Conservation (phyloP, 2,797 vertebrate species). For the Smutsia temminckii region DNA sequence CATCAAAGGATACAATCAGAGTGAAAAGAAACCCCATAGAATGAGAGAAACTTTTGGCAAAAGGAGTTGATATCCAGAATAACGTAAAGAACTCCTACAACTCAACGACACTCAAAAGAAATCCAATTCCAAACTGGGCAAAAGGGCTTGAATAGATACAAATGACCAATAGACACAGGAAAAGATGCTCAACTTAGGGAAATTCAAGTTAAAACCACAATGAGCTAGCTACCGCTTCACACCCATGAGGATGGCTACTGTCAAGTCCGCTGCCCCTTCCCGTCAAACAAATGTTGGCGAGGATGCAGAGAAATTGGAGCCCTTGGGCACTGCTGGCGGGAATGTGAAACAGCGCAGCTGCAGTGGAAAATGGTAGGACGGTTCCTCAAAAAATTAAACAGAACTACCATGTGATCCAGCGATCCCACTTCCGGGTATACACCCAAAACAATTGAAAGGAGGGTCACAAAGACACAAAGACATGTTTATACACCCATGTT, state of each 20-base stretch:
- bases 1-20: neutral
- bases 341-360: neutral
- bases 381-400: neutral
- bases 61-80: neutral
- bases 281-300: neutral
- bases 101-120: neutral
- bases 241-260: too few species aligned
- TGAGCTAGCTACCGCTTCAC: neutral
- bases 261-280: neutral
- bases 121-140: neutral
- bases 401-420: neutral
- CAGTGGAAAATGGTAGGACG: fast-evolving
- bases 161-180: neutral
- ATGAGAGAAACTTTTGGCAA: neutral
- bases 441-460: neutral
- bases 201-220: neutral
- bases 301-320: neutral
- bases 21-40: neutral
- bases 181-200: neutral
- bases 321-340: neutral
- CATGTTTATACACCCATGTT: too few species aligned
- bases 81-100: neutral
- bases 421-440: too few species aligned
- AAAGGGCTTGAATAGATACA: neutral
- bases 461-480: too few species aligned